Percentiles rank a stretch among this genome's conserved stretches.
Evolutionary conservation across 2,888 invertebrate genomes (phyloP).

Genomic region (Horisme vitalbata): DNA sequence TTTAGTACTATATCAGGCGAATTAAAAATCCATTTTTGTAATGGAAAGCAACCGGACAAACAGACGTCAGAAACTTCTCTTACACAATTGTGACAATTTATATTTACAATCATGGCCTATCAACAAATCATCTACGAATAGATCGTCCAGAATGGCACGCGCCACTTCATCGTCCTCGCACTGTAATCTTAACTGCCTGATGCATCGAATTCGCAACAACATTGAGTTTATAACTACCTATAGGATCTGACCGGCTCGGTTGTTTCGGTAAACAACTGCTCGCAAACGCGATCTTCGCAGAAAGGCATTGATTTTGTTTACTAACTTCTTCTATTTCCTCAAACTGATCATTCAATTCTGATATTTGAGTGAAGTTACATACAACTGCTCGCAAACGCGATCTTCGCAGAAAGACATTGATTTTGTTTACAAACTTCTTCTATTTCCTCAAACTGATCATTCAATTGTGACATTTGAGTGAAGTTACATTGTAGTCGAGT

Average conservation of each 20-base stretch:
- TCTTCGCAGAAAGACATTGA: not conserved
- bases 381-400: constrained; percentile 2
- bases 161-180: not conserved
- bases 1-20: not conserved
- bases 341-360: not conserved
- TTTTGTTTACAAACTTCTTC: not conserved
- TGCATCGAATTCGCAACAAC: constrained; percentile 1
- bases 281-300: constrained; percentile 1
- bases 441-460: not conserved
- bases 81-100: not conserved
- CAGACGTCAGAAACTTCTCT: not conserved
- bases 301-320: not conserved
- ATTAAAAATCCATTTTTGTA: not conserved
- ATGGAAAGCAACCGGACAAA: not conserved
- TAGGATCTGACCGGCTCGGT: not conserved
- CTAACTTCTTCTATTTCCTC: constrained; percentile 1
- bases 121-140: not conserved
- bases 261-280: constrained; percentile 1
- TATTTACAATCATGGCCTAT: not conserved
- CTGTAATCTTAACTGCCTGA: not conserved
- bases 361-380: not conserved
- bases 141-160: not conserved
- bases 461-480: not conserved
- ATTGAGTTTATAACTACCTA: not conserved
- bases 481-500: constrained; percentile 3